Evolutionary conservation across 2,888 invertebrate species (phyloP).

Genomic region (Horisme vitalbata): DNA sequence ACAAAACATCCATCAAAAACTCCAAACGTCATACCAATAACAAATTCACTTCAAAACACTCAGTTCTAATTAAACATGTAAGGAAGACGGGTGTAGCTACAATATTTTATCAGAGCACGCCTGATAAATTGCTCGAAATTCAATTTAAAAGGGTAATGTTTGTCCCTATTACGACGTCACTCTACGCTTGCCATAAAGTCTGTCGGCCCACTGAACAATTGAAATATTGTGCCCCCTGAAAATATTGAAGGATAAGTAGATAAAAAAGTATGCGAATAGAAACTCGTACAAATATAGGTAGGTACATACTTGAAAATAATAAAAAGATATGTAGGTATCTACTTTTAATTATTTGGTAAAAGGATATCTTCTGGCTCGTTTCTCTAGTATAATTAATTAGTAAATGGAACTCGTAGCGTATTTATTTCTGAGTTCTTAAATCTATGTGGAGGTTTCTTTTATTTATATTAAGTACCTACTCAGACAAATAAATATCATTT

Average conservation of each 20-base stretch:
- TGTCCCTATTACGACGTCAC: conserved; percentile 76
- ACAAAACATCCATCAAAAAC: conserved; percentile 29
- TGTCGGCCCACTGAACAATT: conserved; percentile 68
- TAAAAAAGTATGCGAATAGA: conserved; percentile 10
- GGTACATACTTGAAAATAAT: too few relatives aligned
- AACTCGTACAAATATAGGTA: conserved; percentile 22
- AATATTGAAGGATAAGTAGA: conserved; percentile 46
- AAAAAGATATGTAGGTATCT: too few relatives aligned
- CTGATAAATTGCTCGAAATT: conserved; percentile 77
- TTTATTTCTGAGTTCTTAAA: too few relatives aligned
- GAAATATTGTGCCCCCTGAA: conserved; percentile 68
- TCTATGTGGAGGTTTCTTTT: not conserved
- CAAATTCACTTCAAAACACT: conserved; percentile 50
- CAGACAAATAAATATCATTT: too few relatives aligned
- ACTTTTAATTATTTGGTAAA: conserved; percentile 1
- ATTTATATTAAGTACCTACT: not conserved
- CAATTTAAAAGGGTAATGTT: conserved; percentile 81
- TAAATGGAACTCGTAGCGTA: too few relatives aligned
- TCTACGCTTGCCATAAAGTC: conserved; percentile 69
- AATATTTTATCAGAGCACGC: conserved; percentile 64
- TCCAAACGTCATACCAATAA: conserved; percentile 51
- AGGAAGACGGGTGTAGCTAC: conserved; percentile 46
- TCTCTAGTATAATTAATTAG: too few relatives aligned
- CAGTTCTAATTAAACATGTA: conserved; percentile 62
- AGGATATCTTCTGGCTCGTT: not conserved